Percentiles rank a stretch among this genome's conserved stretches.
These are phyloP conservation scores for Rotaria sp. DNA, from an alignment of 2,888 invertebrate species.

Conservation along the genomic window DNA sequence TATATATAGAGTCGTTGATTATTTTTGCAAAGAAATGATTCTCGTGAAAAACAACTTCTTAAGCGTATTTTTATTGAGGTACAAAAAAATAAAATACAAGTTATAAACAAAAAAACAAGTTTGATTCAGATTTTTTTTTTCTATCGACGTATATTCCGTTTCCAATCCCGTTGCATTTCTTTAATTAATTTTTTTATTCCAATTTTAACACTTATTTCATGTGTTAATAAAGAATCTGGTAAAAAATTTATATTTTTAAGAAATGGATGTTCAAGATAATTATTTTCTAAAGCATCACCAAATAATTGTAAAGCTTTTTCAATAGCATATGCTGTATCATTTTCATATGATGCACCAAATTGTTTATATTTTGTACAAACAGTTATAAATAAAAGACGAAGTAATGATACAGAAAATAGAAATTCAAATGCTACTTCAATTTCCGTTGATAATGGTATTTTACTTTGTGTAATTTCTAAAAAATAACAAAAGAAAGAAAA, in stretches of 20 bases:
- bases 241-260: not conserved
- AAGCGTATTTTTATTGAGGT: not conserved
- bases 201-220: not conserved
- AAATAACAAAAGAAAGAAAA: not conserved
- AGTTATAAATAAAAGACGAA: not conserved
- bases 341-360: not conserved
- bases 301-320: not conserved
- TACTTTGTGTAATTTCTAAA: not conserved
- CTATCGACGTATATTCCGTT: not conserved
- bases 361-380: not conserved
- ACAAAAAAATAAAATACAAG: not conserved
- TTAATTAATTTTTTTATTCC: not conserved
- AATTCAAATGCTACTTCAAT: not conserved
- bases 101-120: not conserved
- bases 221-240: not conserved
- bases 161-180: not conserved
- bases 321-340: not conserved
- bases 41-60: not conserved
- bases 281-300: not conserved
- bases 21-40: not conserved
- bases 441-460: not conserved
- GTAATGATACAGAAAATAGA: not conserved
- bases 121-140: not conserved
- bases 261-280: slow-evolving; percentile 16
- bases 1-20: not conserved